Evolutionary conservation across 2,797 vertebrate genomes (phyloP), one percentile per base, ranked within the genome.

Genomic region (Ceryle rudis): DNA sequence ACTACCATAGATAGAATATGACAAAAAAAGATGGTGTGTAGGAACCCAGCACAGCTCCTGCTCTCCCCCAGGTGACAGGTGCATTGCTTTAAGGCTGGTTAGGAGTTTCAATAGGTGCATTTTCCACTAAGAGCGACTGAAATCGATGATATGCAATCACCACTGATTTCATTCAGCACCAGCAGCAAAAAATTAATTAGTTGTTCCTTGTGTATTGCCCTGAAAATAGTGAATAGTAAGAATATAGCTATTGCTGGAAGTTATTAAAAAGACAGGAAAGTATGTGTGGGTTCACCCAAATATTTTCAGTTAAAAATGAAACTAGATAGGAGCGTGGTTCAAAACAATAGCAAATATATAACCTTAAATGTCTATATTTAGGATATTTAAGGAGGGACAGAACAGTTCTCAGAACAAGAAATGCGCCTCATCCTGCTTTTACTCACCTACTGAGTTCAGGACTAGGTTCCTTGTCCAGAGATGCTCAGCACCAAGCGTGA

Each of bases 401-500:
- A 67, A 55, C 20, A 58, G 66, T 54, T 93, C 62, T 89, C 61
- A 62, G 35, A 33, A 55, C 29, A 37, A 44, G 1, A 91, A 79
- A 74, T 28, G 25, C 44, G 55, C 66, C 31, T 49, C 52, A 42
- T 71, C 49, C 89, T 67, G 54, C 41, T 74, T 77, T 93, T 65
- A 88, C 51, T 86, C 88, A 82, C 51, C 42, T 67, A 39, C 42
- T 70, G 49, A 60, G 44, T 20, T 70, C 51, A 86, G 66, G 39
- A 65, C 77, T 54, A 71, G 65, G 80, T 25, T 80, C 73, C 75
- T 88, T 67, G 60, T 54, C 82, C 86, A 95, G 52, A 81, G 90
- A 93, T 93, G 81, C 74, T 90, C 78, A 79, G 41, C 64, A 66
- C 82, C 89, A 62, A 89, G 93, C 86, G 75, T 7, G 54, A 86